phyloP scores from a whole-genome alignment of 2,888 invertebrate species.

The Hypomecis atomaria region DNA sequence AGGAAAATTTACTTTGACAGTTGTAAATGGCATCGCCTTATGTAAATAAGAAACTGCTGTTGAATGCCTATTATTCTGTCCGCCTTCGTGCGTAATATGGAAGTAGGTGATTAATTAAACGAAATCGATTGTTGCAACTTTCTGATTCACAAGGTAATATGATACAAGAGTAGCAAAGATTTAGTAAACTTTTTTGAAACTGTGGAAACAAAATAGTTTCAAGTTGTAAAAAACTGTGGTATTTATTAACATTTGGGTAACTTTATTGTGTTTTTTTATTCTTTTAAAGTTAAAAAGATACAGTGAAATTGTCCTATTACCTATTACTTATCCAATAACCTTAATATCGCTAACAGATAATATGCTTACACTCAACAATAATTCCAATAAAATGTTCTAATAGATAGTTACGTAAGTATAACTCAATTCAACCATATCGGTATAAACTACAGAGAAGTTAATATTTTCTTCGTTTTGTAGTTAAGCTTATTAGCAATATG shows the following conservation, averaged over 20 bases:
- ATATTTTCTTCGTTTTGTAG: constrained; percentile 16
- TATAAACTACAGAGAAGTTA: neutral
- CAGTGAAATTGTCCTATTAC: no score
- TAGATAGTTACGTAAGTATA: neutral
- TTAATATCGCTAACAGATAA: no score
- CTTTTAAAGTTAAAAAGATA: no score
- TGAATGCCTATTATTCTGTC: constrained; percentile 33
- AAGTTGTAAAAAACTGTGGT: no score
- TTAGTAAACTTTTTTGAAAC: constrained; percentile 6
- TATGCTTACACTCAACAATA: no score
- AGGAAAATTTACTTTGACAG: constrained; percentile 40
- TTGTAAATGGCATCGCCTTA: constrained; percentile 39
- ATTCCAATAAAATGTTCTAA: no score
- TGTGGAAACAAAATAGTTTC: neutral
- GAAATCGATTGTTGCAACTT: constrained; percentile 10
- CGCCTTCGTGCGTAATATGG: constrained; percentile 34
- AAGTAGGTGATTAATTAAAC: constrained; percentile 28
- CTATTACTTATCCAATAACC: no score
- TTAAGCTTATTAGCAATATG: constrained; percentile 37
- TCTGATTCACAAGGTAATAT: constrained; percentile 8
- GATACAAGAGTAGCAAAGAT: no score
- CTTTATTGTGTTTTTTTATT: no score
- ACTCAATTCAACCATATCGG: neutral
- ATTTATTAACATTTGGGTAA: no score
- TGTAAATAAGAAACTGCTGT: constrained; percentile 25